Base-by-base conservation (phyloP, 2,888 invertebrate species). In the Brachylomia viminalis region DNA sequence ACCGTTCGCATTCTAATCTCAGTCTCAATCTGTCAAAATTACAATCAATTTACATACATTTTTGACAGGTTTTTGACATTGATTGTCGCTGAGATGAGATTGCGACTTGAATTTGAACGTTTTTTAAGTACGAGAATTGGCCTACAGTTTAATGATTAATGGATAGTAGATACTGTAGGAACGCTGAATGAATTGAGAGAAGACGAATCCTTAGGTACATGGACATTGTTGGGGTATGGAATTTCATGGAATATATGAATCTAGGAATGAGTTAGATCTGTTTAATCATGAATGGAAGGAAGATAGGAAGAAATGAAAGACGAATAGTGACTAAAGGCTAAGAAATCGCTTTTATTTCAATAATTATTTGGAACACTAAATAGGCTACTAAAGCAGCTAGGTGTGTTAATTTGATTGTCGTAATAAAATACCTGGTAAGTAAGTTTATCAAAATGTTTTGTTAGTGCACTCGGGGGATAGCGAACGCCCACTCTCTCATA, bases 131-230 rank as follows among this genome's bases (percentile, higher is more conserved):
- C n/a, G n/a, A n/a, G n/a, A n/a, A n/a, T n/a, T n/a, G n/a, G n/a
- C n/a, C n/a, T n/a, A n/a, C n/a, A n/a, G 17, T 42, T 17, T 17
- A 17, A 11, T 64, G 17, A 10, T 42, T 8, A 30, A 59, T n/a
- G 30, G 7, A 38, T 17, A 1, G 38, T 15, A 20, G 30, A 61
- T 20, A 27, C 10, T 23, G 27, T 23, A 23, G n/a, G 10, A 23
- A 27, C 47, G 27, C 17, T 59, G 42, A n/a, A 20, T 33, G 30
- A 27, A 30, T n/a, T 72, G 17, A 17, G 33, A 61, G 33, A 17
- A 74, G n/a, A 20, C 30, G 6, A 59, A 65, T 76, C 80, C 76
- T 78, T 67, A 45, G n/a, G 1, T 83, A 77, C 78, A 83, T 76
- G 78, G 61, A 58, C 54, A 67, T 56, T 17, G 42, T 15, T 23